A percentile compares a stretch with the other conserved stretches of the same genome.
Conservation (phyloP, 1,140 invertebrate genomes). For the Drosophila gunungcola region DNA sequence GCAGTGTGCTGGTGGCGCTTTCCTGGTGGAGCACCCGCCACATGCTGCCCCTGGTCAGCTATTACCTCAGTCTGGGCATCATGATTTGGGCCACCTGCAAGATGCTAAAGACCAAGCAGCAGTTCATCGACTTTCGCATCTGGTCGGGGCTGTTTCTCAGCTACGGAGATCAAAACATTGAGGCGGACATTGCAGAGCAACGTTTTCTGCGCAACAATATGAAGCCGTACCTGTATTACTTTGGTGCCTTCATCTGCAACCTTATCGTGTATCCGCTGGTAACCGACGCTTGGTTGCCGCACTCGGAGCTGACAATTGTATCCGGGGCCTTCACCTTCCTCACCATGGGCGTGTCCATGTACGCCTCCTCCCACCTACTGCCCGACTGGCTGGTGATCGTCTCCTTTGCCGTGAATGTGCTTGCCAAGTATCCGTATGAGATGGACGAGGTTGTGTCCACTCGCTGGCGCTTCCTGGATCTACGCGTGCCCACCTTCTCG, state of each 20-base stretch:
- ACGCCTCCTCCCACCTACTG: slow-evolving; percentile 85
- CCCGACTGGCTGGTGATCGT: slow-evolving; percentile 90
- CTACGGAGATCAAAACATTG: slow-evolving; percentile 89
- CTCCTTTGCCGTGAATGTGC: slow-evolving; percentile 91
- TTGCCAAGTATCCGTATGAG: slow-evolving; percentile 94
- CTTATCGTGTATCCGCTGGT: slow-evolving; percentile 91
- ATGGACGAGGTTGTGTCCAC: slow-evolving; percentile 91
- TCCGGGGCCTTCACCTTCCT: slow-evolving; percentile 90
- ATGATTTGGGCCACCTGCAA: slow-evolving; percentile 92
- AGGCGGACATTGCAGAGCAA: slow-evolving; percentile 91
- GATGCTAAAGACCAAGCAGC: slow-evolving; percentile 90
- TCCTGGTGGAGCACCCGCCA: slow-evolving; percentile 87
- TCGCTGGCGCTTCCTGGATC: slow-evolving; percentile 91
- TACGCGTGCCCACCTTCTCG: slow-evolving; percentile 92
- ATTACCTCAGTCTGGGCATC: slow-evolving; percentile 88
- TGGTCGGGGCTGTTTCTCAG: slow-evolving; percentile 92
- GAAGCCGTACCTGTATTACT: slow-evolving; percentile 92
- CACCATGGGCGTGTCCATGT: slow-evolving; percentile 90
- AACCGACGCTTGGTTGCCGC: slow-evolving; percentile 90
- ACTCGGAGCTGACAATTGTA: slow-evolving; percentile 92
- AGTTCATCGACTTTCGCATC: slow-evolving; percentile 90
- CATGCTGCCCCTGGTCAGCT: slow-evolving; percentile 56
- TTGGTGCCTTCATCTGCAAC: slow-evolving; percentile 90
- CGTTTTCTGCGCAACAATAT: slow-evolving; percentile 93
- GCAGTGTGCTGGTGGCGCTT: slow-evolving; percentile 87